Conservation (phyloP, 2,888 invertebrate species). For the Pterostichus niger region DNA sequence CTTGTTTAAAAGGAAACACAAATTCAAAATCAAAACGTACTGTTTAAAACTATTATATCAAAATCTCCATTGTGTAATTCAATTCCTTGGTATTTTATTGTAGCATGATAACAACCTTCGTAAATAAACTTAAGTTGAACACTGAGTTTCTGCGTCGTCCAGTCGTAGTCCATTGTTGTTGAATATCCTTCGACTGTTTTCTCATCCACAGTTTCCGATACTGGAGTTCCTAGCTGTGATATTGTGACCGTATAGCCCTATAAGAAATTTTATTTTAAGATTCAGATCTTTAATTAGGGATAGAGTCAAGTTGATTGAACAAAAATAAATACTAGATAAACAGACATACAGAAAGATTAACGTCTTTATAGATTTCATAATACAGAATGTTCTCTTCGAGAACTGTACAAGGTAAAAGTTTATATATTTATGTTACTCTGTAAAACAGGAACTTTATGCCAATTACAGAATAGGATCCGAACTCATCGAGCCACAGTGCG, state of each 20-base stretch:
- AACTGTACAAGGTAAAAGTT: no score
- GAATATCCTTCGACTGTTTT: slow-evolving; percentile 78
- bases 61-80: slow-evolving; percentile 93
- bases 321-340: slow-evolving; percentile 25
- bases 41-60: slow-evolving; percentile 93
- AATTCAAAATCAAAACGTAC: slow-evolving; percentile 78
- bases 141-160: slow-evolving; percentile 87
- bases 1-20: not conserved
- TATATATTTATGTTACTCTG: no score
- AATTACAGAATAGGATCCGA: no score
- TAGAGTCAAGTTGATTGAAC: not conserved
- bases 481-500: no score
- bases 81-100: slow-evolving; percentile 86
- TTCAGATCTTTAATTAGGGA: slow-evolving; percentile 3
- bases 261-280: slow-evolving; percentile 66
- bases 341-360: not conserved
- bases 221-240: slow-evolving; percentile 80
- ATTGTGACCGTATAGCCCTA: slow-evolving; percentile 84
- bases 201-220: slow-evolving; percentile 77
- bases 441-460: no score
- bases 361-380: slow-evolving; percentile 43
- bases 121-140: slow-evolving; percentile 88
- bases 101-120: slow-evolving; percentile 91
- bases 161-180: slow-evolving; percentile 86
- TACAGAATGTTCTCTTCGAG: no score